Conservation (phyloP, 2,113 vertebrate genomes). For the Brachionichthys hirsutus region DNA sequence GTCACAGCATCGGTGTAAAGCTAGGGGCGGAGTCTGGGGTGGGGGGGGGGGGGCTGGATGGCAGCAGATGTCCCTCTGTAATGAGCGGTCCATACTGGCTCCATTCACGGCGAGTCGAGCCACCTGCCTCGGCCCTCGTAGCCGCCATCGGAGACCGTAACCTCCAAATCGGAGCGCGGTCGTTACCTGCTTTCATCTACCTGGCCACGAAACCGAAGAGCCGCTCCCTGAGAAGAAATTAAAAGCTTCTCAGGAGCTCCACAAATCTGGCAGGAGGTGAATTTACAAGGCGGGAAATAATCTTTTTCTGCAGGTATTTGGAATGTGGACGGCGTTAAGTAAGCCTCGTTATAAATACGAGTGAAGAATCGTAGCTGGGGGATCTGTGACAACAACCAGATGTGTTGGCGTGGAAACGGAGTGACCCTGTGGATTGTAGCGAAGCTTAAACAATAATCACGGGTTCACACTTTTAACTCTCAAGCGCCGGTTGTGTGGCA, state of each 20-base stretch:
- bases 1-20: conserved; percentile 71
- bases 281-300: too few relatives aligned
- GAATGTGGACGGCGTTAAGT: too few relatives aligned
- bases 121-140: conserved; percentile 63
- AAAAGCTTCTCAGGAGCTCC: too few relatives aligned
- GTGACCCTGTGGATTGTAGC: conserved; percentile 8
- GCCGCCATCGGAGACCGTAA: conserved; percentile 66
- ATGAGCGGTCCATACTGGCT: conserved; percentile 65
- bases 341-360: too few relatives aligned
- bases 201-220: conserved; percentile 35
- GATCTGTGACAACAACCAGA: conserved; percentile 12
- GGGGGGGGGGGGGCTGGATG: conserved; percentile 44
- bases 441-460: conserved; percentile 21
- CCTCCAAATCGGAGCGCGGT: conserved; percentile 52
- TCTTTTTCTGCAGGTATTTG: too few relatives aligned
- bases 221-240: background rate
- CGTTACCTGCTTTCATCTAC: conserved; percentile 46
- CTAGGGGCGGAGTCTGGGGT: conserved; percentile 48
- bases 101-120: conserved; percentile 60
- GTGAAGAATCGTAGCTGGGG: background rate
- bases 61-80: conserved; percentile 79
- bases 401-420: conserved; percentile 4
- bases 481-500: background rate
- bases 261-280: too few relatives aligned
- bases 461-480: conserved; percentile 8